Evolutionary conservation across 2,113 vertebrate species (phyloP).

Genomic region (Rhizomys pruinosus): DNA sequence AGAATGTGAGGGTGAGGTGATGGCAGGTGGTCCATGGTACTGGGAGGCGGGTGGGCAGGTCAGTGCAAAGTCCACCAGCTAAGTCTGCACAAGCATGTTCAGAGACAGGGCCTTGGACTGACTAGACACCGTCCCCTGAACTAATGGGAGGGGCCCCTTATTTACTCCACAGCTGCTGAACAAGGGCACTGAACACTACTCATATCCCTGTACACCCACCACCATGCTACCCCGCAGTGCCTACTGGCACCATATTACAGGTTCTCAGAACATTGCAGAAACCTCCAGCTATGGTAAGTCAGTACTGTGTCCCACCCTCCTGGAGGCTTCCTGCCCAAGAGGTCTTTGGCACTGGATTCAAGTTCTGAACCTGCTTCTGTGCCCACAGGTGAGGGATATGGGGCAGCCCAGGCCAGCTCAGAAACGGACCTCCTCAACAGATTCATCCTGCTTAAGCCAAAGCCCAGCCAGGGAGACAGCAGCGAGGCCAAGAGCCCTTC

Average conservation of each 20-base stretch:
- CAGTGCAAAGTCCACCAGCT: too few relatives aligned
- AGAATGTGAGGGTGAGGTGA: constrained; percentile 92
- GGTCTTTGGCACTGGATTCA: background rate
- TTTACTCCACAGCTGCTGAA: constrained; percentile 88
- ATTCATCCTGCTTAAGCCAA: constrained; percentile 89
- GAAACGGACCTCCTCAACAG: constrained; percentile 87
- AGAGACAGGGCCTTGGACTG: background rate
- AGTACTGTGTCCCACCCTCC: fast-evolving
- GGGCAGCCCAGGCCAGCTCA: constrained; percentile 84
- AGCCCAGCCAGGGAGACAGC: constrained; percentile 78
- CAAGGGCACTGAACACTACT: constrained; percentile 91
- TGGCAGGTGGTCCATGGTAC: fast-evolving
- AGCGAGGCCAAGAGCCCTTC: constrained; percentile 74
- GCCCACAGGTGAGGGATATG: constrained; percentile 80
- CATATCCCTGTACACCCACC: constrained; percentile 94
- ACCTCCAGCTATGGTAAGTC: constrained; percentile 88
- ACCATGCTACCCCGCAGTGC: constrained; percentile 96
- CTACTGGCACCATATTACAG: constrained; percentile 98
- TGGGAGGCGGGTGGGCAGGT: background rate
- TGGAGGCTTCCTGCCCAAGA: background rate
- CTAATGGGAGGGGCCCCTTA: background rate
- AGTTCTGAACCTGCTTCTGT: constrained; percentile 45
- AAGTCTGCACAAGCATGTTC: background rate
- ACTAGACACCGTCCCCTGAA: background rate
- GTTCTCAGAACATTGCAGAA: constrained; percentile 90